Evolutionary conservation across 2,888 invertebrate genomes (phyloP), one percentile per base, ranked within the genome.

Genomic region (Hedychridium roseum): DNA sequence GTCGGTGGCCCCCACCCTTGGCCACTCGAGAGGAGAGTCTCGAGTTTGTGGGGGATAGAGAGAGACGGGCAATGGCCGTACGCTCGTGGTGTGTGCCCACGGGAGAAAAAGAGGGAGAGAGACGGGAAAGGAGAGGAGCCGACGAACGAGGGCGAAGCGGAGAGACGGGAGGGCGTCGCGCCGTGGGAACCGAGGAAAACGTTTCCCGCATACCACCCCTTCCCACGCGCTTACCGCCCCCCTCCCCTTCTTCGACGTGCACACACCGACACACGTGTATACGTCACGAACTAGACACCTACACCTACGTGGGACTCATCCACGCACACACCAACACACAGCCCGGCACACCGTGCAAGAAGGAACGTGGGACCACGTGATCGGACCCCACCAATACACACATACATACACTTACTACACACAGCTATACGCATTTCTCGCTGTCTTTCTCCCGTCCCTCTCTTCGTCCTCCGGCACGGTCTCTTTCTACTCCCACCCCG

Each of bases 181-280:
- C 68, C 76, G 76, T 77, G 77, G 74, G 76, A 77, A 76, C 74
- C 73, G 67, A 70, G 76, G 74, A 73, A 76, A 77, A 75, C 68
- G 69, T 73, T 75, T 75, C 71, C 71, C 74, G 73, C 73, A 74
- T 74, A 73, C 71, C 71, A 64, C 65, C 60, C 48, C 60, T 50
- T 65, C 53, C 40, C 46, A 36, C 34, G 50, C 38, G 26, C 57
- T 43, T 57, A 34, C 40, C 43, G 39, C 43, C 54, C 52, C 44
- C 51, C 48, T 32, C 57, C 34, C 32, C 26, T 28, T 31, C 26
- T 39, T 37, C 14, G 7, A 20, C 6, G 9, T 9, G 14, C 14
- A 4, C 43, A 26, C 14, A 2, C 23, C 5, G 3, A 4, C 9
- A 3, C 9, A n/a, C n/a, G n/a, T n/a, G n/a, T n/a, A 7, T 4